Evolutionary conservation across 1,140 invertebrate genomes (phyloP), one percentile per base, ranked within the genome.

Genomic region (Papilio polytes): DNA sequence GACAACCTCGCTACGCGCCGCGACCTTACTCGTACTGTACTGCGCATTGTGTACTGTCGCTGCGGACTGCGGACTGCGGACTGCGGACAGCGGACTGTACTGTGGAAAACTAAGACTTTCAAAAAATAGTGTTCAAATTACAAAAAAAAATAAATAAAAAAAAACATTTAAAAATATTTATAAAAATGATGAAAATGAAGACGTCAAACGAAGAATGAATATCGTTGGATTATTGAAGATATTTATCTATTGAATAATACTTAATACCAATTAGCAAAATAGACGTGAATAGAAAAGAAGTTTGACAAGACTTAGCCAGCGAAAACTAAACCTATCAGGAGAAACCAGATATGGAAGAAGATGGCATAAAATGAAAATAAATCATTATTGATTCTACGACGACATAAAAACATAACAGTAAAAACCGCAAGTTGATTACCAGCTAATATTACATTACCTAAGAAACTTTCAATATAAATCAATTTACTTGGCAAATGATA

Each of bases 1-100:
- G 95, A 92, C 92, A 86, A 44, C 31, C 12, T 36, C 78, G 7
- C 70, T 70, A 53, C 74, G 0, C 56, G 36, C 36, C 36, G 36
- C n/a, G 41, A 78, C 59, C 7, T 41, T 63, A 78, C 15, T 41
- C 9, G 59, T 41, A 63, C n/a, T n/a, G 51, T 20, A 26, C 26
- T 26, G 36, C 36, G 36, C 4, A 41, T 7, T 41, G 59, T 20
- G 53, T 63, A 53, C 51, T 41, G 3, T 9, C n/a, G n/a, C n/a
- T n/a, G n/a, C n/a, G 20, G 10, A 13, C 31, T 78, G 31, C 4
- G 26, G 15, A 59, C 22, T 12, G 46, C 22, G 6, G 46, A n/a
- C n/a, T 12, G 48, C 12, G 51, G 76, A 78, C 74, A 13, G 7
- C 3, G 31, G 63, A 70, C 63, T 70, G 56, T 66, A 13, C 63